Percentiles rank a stretch among this genome's conserved stretches.
Conservation (phyloP, 2,797 vertebrate genomes). For the Falco naumanni region DNA sequence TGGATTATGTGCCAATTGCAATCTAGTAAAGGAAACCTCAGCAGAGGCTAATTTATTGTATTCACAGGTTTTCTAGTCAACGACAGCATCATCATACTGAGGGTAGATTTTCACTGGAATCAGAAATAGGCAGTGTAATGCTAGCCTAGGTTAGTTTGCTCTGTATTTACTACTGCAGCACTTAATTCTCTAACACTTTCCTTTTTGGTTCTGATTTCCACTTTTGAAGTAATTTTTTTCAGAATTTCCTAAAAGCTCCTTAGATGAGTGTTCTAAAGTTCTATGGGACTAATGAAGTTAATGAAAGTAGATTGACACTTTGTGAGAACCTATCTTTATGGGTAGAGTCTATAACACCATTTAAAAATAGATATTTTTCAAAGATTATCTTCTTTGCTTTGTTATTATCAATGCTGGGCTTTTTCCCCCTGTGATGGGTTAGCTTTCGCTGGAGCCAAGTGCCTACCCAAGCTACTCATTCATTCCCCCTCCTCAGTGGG, state of each 20-base stretch:
- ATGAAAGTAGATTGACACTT: not conserved
- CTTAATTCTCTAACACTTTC: not conserved
- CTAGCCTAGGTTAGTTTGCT: not conserved
- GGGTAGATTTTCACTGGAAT: not conserved
- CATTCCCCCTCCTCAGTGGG: not conserved
- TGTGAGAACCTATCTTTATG: not conserved
- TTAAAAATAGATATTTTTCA: not conserved
- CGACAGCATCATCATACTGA: not conserved
- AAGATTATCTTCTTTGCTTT: not conserved
- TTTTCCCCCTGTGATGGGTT: not conserved
- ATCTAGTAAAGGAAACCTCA: not conserved
- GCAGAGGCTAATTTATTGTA: not conserved
- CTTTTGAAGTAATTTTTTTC: not conserved
- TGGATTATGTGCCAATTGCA: not conserved
- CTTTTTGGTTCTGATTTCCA: not conserved
- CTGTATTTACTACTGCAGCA: not conserved
- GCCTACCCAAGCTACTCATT: accelerated
- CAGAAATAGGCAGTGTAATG: not conserved
- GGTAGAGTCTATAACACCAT: not conserved
- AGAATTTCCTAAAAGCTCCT: not conserved
- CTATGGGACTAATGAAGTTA: not conserved
- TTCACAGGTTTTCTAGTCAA: not conserved
- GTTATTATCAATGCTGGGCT: not conserved
- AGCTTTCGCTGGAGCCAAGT: not conserved
- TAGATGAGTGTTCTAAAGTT: not conserved